phyloP scores from a whole-genome alignment of 1,140 invertebrate genomes.

The Lepidurus apus region DNA sequence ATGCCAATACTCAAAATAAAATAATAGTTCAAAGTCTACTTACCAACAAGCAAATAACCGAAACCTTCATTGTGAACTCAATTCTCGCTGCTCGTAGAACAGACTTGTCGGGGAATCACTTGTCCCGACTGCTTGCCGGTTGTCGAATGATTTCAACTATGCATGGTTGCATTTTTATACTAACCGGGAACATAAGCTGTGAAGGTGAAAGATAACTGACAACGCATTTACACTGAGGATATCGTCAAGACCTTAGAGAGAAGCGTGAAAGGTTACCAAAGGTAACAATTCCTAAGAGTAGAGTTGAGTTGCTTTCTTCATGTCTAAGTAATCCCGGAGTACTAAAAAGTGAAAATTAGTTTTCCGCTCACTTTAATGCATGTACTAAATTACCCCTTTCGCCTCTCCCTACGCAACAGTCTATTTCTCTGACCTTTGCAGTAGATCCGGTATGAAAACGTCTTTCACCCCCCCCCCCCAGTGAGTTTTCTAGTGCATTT shows the following conservation, averaged over 20 bases:
- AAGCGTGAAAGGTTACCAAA: background rate
- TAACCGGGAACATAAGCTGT: background rate
- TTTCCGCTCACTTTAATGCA: too few relatives aligned
- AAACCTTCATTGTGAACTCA: background rate
- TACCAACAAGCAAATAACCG: background rate
- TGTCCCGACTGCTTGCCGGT: background rate
- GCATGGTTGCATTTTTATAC: background rate
- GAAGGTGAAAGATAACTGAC: background rate
- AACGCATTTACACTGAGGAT: background rate
- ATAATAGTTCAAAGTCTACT: background rate
- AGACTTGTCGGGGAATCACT: background rate
- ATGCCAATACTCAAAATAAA: background rate
- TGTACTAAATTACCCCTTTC: too few relatives aligned
- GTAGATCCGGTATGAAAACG: too few relatives aligned
- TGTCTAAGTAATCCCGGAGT: background rate
- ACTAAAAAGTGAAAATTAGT: background rate
- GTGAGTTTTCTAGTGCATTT: too few relatives aligned
- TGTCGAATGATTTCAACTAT: background rate
- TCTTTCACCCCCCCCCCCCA: too few relatives aligned
- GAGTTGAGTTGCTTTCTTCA: background rate
- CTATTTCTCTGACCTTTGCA: too few relatives aligned
- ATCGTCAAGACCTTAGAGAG: background rate
- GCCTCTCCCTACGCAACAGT: too few relatives aligned
- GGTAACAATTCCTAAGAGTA: background rate
- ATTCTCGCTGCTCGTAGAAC: constrained; percentile 11